Base-by-base conservation (phyloP, 2,113 vertebrate species). In the Chloroceryle aenea region DNA sequence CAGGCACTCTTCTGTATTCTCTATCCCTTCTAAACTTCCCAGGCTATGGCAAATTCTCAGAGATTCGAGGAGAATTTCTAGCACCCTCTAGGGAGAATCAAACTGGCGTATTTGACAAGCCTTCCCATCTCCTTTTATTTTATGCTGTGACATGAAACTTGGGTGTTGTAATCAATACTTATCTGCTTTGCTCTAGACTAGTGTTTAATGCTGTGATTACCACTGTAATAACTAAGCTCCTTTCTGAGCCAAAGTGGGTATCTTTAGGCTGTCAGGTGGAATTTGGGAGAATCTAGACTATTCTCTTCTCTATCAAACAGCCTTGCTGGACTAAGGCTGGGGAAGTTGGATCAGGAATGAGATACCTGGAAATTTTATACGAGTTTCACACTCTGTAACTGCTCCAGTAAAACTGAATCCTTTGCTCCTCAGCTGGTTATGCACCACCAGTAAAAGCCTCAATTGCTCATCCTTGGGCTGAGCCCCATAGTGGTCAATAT, bases 121-220 rank as follows among this genome's bases (percentile, higher is more conserved):
- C 53, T 84, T 94, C 69, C 85, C 82, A 85, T 85, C 92, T 86
- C 59, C 58, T 91, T 93, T 95, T 56, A 79, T 86, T 94, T 89
- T 87, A 79, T 61, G 53, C 89, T 91, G 66, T 95, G 89, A 91
- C 92, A 94, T 89, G 96, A 72, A 93, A 84, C 85, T 91, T 92
- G 82, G 93, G 82, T 90, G 89, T 88, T 93, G 59, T 75, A 93
- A 96, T 94, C 93, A 95, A 85, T 95, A 95, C 85, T 81, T 89
- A 95, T 36, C 90, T 96, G 79, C 64, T 96, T 96, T 95, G 63
- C 79, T 95, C 56, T 92, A 86, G 83, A 90, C 80, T 82, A 68
- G 55, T 55, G 81, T 75, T 89, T 78, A 82, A 82, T 72, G 58
- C 48, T 68, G 56, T 78, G 88, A 91, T 93, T 93, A 90, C 86